These are phyloP conservation scores for Leptonema lineaticorne DNA, from an alignment of 1,140 invertebrate species.

Conservation along the genomic window DNA sequence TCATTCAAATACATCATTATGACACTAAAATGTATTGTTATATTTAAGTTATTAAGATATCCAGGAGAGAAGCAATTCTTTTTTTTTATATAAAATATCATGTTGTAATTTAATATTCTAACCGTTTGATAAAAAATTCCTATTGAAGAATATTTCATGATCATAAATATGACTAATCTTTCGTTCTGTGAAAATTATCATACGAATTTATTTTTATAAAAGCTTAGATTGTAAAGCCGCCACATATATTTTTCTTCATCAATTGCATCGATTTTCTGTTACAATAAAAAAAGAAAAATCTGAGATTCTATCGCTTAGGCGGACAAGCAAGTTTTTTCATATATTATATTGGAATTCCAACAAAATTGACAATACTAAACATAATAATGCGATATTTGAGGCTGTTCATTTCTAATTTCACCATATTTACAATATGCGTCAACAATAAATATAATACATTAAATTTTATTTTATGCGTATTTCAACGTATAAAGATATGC, in stretches of 20 bases:
- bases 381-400: neutral
- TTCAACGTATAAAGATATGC: constrained; percentile 4
- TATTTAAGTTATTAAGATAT: neutral
- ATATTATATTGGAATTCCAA: constrained; percentile 6
- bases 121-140: too few species aligned
- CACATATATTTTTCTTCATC: neutral
- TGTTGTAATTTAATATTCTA: neutral
- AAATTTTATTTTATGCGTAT: constrained; percentile 11
- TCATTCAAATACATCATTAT: constrained; percentile 1
- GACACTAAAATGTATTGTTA: neutral
- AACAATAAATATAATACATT: neutral
- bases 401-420: neutral
- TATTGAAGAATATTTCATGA: neutral
- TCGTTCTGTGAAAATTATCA: neutral
- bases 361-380: neutral
- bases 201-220: neutral
- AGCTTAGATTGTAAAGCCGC: neutral
- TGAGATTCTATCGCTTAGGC: neutral
- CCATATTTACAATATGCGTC: neutral
- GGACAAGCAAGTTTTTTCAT: neutral
- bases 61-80: neutral
- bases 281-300: neutral
- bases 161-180: neutral
- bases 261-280: neutral
- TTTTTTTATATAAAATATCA: neutral